Percentiles rank a stretch among this genome's conserved stretches.
phyloP scores from a whole-genome alignment of 2,888 invertebrate species.

The Dastarcus helophoroides region DNA sequence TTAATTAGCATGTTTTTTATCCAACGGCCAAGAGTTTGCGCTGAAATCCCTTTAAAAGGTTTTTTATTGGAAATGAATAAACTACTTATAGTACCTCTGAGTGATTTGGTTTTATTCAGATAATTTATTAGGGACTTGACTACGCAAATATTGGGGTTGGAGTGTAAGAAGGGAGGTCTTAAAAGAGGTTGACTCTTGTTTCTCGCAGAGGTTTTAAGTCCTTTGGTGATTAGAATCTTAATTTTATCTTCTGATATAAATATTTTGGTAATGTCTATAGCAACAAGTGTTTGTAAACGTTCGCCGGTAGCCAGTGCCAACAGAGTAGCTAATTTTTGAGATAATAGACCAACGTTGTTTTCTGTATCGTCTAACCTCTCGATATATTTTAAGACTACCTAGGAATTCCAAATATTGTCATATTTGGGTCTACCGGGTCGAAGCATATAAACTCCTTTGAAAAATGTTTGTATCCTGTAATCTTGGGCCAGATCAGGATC shows the following conservation, averaged over 20 bases:
- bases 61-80: slow-evolving; percentile 9
- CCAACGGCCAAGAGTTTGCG: slow-evolving; percentile 8
- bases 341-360: background rate
- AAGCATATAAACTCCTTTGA: slow-evolving; percentile 9
- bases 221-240: slow-evolving; percentile 4
- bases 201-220: slow-evolving; percentile 2
- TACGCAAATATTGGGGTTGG: background rate
- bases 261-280: slow-evolving; percentile 3
- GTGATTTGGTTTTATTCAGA: background rate
- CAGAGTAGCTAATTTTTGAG: slow-evolving; percentile 3
- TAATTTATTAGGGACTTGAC: background rate
- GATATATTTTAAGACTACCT: slow-evolving; percentile 3
- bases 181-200: too few relatives aligned
- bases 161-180: background rate
- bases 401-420: slow-evolving; percentile 5
- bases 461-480: slow-evolving; percentile 9
- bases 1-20: slow-evolving; percentile 6
- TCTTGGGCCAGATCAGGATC: slow-evolving; percentile 6
- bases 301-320: slow-evolving; percentile 3
- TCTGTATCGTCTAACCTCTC: background rate
- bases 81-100: slow-evolving; percentile 3
- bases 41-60: slow-evolving; percentile 7
- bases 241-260: background rate
- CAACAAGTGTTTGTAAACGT: slow-evolving; percentile 6
- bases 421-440: slow-evolving; percentile 7